These are phyloP conservation scores for Globia sparganii DNA, from an alignment of 2,888 invertebrate species.

Conservation along the genomic window DNA sequence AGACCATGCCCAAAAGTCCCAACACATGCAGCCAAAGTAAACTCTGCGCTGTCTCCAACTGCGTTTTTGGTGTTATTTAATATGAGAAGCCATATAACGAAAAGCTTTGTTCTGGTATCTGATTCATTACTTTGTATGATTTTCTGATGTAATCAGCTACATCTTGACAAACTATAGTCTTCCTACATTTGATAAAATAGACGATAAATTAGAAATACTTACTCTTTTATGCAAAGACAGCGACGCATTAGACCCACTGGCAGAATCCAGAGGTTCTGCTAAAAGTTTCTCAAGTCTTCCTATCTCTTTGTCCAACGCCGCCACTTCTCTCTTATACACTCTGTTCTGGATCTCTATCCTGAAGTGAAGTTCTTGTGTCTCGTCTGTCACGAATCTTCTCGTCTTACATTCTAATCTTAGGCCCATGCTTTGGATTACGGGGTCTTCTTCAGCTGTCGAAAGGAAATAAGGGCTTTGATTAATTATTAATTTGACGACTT, in stretches of 20 bases:
- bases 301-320: conserved; percentile 94
- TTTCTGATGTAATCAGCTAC: neutral
- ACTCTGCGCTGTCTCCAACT: too few species aligned
- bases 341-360: conserved; percentile 97
- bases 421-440: conserved; percentile 96
- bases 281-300: conserved; percentile 93
- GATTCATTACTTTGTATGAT: neutral
- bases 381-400: conserved; percentile 95
- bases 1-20: too few species aligned
- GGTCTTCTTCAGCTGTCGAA: conserved; percentile 92
- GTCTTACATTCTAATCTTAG: conserved; percentile 97
- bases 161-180: neutral
- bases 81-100: too few species aligned
- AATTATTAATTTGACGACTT: neutral
- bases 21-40: too few species aligned
- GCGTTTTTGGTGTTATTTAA: neutral
- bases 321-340: conserved; percentile 96
- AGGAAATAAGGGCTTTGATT: neutral
- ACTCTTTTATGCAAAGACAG: conserved; percentile 83
- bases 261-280: conserved; percentile 91
- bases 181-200: neutral
- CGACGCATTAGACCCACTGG: conserved; percentile 83
- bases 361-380: conserved; percentile 95
- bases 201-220: conserved; percentile 49
- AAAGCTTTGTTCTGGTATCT: neutral